Evolutionary conservation across 2,888 invertebrate genomes (phyloP).

Genomic region (Bruchidius siliquastri): DNA sequence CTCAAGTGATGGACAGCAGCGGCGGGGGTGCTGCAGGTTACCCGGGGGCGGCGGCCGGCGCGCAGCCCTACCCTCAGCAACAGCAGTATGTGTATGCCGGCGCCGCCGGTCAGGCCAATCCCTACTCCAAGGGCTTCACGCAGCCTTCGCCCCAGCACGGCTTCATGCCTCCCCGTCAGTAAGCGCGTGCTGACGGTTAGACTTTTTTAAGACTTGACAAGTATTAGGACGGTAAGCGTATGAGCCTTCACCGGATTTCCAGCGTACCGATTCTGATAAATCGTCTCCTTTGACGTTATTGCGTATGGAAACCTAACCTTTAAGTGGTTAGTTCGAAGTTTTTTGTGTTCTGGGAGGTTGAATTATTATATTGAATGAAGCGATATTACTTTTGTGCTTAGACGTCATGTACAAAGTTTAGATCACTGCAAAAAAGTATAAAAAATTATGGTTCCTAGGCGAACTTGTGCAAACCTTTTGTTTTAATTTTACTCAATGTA

Average conservation of each 20-base stretch:
- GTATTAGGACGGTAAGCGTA: neutral
- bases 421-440: too few species aligned
- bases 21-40: slow-evolving; percentile 38
- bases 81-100: slow-evolving; percentile 29
- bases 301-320: neutral
- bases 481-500: too few species aligned
- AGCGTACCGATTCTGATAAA: neutral
- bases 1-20: slow-evolving; percentile 37
- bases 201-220: neutral
- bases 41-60: slow-evolving; percentile 35
- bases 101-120: slow-evolving; percentile 36
- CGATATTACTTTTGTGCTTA: too few species aligned
- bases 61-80: slow-evolving; percentile 36
- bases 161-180: slow-evolving; percentile 41
- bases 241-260: neutral
- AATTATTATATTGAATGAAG: too few species aligned
- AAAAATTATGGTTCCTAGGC: too few species aligned
- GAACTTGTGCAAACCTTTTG: too few species aligned
- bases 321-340: neutral
- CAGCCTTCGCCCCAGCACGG: slow-evolving; percentile 38
- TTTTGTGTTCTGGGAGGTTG: neutral
- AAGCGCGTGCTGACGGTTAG: slow-evolving; percentile 5
- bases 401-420: too few species aligned
- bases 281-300: neutral
- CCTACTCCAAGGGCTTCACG: slow-evolving; percentile 41